Percentiles rank a stretch among this genome's conserved stretches.
Evolutionary conservation across 2,888 invertebrate species (phyloP).

Genomic region (Coelopa pilipes): DNA sequence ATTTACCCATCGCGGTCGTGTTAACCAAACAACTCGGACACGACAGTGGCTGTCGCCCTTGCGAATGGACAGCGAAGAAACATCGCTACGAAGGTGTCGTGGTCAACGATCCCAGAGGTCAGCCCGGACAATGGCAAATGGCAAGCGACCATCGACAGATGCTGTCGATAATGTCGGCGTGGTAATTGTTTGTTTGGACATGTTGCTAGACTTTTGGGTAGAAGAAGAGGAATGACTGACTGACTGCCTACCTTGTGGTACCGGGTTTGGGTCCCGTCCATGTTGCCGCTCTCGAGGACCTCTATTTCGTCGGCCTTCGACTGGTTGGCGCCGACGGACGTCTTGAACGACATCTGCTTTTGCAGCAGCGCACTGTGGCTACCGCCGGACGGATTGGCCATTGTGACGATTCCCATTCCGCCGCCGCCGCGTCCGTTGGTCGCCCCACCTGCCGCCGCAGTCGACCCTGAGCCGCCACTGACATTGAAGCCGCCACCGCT

Average conservation of each 20-base stretch:
- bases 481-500: conserved; percentile 52
- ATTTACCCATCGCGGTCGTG: too few species aligned
- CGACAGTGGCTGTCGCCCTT: too few species aligned
- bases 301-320: conserved; percentile 64
- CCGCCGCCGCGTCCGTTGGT: conserved; percentile 50
- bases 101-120: too few species aligned
- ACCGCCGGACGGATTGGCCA: conserved; percentile 59
- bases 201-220: not conserved
- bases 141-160: too few species aligned
- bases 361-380: conserved; percentile 59
- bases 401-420: conserved; percentile 65
- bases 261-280: conserved; percentile 54
- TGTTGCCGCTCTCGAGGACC: conserved; percentile 61
- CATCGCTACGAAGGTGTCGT: too few species aligned
- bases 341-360: conserved; percentile 64
- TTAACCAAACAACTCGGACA: too few species aligned
- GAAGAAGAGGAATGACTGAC: too few species aligned
- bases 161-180: too few species aligned
- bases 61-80: too few species aligned
- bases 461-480: not conserved
- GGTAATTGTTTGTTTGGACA: too few species aligned
- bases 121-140: too few species aligned
- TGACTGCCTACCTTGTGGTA: conserved; percentile 57
- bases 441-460: conserved; percentile 32
- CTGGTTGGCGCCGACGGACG: conserved; percentile 58